Evolutionary conservation across 2,113 vertebrate genomes (phyloP), one percentile per base, ranked within the genome.

Genomic region (Halcyon malimbica): DNA sequence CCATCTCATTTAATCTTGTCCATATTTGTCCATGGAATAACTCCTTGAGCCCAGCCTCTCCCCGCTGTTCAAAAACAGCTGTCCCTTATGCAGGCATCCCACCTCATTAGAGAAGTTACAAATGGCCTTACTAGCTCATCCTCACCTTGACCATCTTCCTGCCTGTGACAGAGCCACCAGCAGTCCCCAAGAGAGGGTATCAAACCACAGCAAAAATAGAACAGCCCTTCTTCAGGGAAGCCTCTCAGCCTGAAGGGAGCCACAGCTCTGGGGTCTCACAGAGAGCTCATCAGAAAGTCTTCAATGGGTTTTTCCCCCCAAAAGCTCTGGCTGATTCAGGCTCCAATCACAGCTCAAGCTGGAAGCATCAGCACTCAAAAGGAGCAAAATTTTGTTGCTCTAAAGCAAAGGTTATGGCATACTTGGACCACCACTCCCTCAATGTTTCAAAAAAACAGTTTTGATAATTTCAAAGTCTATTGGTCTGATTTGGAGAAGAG

Each of bases 301-400:
- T 8, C 2, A 0, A 10, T 9, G 33, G 9, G 9, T 5, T 28
- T 46, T 20, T 3, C 2, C 4, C 0, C 18, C 6, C 0, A 1
- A n/a, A 67, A 83, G 54, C 31, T 67, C 60, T 54, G 26, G 21
- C 46, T 68, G 39, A 62, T 46, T 67, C 51, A 35, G 35, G 51
- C 79, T 12, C 15, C 60, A 39, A 42, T 33, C 57, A 53, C 3
- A 74, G 48, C 31, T 56, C 68, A 63, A n/a, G 31, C 18, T 42
- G 24, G 53, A 46, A 74, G 20, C 51, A 67, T 26, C 21, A 48
- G 25, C 28, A 74, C 29, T 56, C 53, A 73, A 54, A 73, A 54
- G 9, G 35, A 70, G 39, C 31, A 71, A 64, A 53, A 26, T n/a
- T 18, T 17, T 59, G 19, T 42, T 78, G 6, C 53, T 77, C 13